These are phyloP conservation scores for Sminthopsis crassicaudata DNA, from an alignment of 2,113 vertebrate genomes.

Conservation along the genomic window DNA sequence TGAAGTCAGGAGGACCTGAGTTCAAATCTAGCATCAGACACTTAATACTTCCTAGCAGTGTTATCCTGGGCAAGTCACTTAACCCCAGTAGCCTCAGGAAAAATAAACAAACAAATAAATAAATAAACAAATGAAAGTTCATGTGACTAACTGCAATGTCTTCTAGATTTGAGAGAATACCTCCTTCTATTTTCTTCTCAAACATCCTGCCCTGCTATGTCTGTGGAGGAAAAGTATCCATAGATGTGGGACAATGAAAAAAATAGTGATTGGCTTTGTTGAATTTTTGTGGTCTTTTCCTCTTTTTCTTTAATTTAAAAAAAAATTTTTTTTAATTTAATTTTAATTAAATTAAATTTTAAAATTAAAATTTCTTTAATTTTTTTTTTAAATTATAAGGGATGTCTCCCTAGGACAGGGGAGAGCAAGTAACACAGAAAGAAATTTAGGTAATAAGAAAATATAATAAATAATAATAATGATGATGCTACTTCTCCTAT, in stretches of 20 bases:
- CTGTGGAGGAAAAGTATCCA: neutral
- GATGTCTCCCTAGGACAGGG: neutral
- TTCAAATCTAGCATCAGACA: too few relatives aligned
- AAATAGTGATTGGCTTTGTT: neutral
- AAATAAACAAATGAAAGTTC: neutral
- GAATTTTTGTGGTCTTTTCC: neutral
- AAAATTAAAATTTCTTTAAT: too few relatives aligned
- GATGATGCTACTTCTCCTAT: neutral
- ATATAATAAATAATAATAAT: neutral
- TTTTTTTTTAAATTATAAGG: neutral
- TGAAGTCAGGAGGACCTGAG: too few relatives aligned
- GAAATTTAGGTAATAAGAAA: neutral
- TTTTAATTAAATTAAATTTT: too few relatives aligned
- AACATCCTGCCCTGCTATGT: neutral
- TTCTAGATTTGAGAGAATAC: neutral
- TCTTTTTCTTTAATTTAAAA: neutral
- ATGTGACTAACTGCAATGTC: neutral
- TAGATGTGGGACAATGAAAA: neutral
- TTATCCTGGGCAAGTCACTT: too few relatives aligned
- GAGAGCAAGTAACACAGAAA: neutral
- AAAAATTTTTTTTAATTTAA: too few relatives aligned
- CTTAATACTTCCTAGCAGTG: too few relatives aligned
- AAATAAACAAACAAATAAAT: too few relatives aligned
- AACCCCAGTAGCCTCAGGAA: too few relatives aligned
- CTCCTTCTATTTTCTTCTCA: neutral